Base-by-base conservation (phyloP, 2,113 vertebrate genomes). In the Albula goreensis region DNA sequence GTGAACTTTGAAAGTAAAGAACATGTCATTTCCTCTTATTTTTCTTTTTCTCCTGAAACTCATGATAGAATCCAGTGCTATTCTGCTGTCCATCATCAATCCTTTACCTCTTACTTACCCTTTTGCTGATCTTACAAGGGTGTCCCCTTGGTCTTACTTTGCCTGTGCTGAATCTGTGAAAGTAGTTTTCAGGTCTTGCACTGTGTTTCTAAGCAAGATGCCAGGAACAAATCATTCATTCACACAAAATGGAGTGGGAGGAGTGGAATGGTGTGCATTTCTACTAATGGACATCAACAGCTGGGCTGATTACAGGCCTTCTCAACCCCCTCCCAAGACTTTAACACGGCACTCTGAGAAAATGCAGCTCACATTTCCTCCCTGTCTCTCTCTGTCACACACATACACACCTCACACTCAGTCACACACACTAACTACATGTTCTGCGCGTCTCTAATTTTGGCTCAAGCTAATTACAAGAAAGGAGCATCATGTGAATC, bases 271-370 rank as follows among this genome's bases (percentile, higher is more conserved):
- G 83, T 77, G 83, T 74, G 31, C 83, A 25, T 19, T 53, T 78
- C 70, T 50, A 41, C 83, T 70, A 84, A 84, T 78, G 83, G 48
- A 22, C 50, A 22, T 70, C 66, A 84, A 51, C 66, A 84, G 70
- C 83, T 84, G 83, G 70, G 31, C 83, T 41, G 83, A 84, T 84
- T 78, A 78, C 83, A 78, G 83, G 48, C 25, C 70, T 50, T 51
- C 50, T 56, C 70, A 74, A 31, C 70, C n/a, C 70, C 70, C 83
- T 53, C 83, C 66, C 83, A 53, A 49, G 15, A 84, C 50, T 83
- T 66, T 84, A 53, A 52, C 70, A 78, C 83, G 56, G 50, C n/a
- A 77, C n/a, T 48, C 48, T 84, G 83, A 84, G 60, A 66, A n/a
- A 74, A 10, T 31, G 22, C 70, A 74, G 70, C 22, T 74, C 70